A percentile compares a stretch with the other conserved stretches of the same genome.
Conservation (phyloP, 2,797 vertebrate species). For the Microchirus variegatus region DNA sequence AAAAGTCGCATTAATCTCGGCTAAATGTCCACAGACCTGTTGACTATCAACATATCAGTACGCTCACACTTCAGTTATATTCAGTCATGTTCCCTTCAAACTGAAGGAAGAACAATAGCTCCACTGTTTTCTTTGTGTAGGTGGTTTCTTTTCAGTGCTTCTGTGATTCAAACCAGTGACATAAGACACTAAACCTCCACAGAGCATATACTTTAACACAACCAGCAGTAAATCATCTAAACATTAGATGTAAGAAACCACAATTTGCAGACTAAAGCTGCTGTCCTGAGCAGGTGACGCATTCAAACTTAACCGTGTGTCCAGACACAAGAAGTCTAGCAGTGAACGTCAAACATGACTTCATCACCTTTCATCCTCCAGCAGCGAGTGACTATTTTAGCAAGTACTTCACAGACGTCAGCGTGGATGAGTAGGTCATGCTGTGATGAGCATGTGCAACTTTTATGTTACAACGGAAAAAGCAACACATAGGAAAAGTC, state of each 20-base stretch:
- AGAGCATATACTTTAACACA: neutral
- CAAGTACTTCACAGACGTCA: slow-evolving; percentile 62
- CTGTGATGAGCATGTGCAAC: slow-evolving; percentile 17
- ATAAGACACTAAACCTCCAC: neutral
- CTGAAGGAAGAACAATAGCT: neutral
- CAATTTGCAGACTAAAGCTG: slow-evolving; percentile 12
- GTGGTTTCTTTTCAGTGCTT: slow-evolving; percentile 6
- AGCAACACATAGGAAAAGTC: neutral
- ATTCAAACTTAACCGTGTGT: slow-evolving; percentile 28
- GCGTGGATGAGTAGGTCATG: slow-evolving; percentile 48
- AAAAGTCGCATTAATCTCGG: too few species aligned
- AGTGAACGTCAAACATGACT: slow-evolving; percentile 40
- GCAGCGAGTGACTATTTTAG: slow-evolving; percentile 46
- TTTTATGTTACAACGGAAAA: slow-evolving; percentile 15
- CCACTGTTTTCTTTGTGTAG: neutral
- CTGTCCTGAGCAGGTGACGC: slow-evolving; percentile 31
- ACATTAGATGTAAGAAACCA: slow-evolving; percentile 3
- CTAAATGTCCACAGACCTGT: too few species aligned
- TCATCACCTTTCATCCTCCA: slow-evolving; percentile 52
- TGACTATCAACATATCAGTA: too few species aligned
- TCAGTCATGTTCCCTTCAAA: neutral
- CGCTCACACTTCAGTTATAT: too few species aligned
- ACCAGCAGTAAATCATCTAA: slow-evolving; percentile 11
- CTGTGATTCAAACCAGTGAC: neutral
- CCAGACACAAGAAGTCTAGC: slow-evolving; percentile 27